A percentile compares a stretch with the other conserved stretches of the same genome.
These are phyloP conservation scores for Suillia variegata DNA, from an alignment of 2,888 invertebrate species.

Conservation along the genomic window DNA sequence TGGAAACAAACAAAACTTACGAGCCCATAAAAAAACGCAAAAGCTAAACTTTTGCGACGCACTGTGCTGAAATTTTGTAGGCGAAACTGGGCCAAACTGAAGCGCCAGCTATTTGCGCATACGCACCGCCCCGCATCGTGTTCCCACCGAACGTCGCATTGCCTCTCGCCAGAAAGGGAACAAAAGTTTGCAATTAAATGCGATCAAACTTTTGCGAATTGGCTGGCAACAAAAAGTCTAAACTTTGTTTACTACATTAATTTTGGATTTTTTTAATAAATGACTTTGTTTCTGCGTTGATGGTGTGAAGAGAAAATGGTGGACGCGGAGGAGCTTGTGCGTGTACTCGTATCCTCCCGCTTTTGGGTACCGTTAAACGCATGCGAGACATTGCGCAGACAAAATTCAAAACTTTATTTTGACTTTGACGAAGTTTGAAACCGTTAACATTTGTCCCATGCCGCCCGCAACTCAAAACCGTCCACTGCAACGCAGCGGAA, in stretches of 20 bases:
- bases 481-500: background rate
- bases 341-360: too few species aligned
- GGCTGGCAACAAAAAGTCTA: slow-evolving; percentile 3
- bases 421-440: slow-evolving; percentile 13
- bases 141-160: slow-evolving; percentile 1
- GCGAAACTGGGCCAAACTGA: slow-evolving; percentile 29
- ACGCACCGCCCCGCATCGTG: slow-evolving; percentile 24
- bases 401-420: slow-evolving; percentile 32
- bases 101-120: slow-evolving; percentile 26
- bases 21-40: slow-evolving; percentile 33
- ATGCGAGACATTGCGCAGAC: slow-evolving; percentile 35
- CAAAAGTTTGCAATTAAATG: slow-evolving; percentile 37
- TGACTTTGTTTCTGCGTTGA: slow-evolving; percentile 4
- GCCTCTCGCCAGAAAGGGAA: slow-evolving; percentile 17
- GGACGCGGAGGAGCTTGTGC: background rate
- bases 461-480: background rate
- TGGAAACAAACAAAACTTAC: slow-evolving; percentile 31
- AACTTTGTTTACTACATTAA: slow-evolving; percentile 25
- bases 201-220: slow-evolving; percentile 31
- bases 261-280: slow-evolving; percentile 31
- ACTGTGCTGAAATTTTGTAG: slow-evolving; percentile 14
- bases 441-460: background rate
- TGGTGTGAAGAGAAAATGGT: background rate
- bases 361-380: slow-evolving; percentile 25
- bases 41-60: slow-evolving; percentile 23